phyloP scores from a whole-genome alignment of 2,888 invertebrate species.

The Nephrotoma guestfalica region DNA sequence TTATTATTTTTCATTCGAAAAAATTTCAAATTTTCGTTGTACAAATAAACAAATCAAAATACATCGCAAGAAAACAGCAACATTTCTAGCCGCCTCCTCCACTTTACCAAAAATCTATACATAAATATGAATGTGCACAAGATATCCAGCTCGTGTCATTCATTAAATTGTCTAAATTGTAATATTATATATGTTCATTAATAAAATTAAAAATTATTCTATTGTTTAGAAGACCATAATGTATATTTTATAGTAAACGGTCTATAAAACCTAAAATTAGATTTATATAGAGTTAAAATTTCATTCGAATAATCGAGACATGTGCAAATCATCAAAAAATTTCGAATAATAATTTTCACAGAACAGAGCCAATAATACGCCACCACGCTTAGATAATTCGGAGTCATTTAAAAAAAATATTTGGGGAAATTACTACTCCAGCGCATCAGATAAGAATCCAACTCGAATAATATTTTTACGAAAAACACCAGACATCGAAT shows the following conservation, averaged over 20 bases:
- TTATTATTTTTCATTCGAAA: not conserved
- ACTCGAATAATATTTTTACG: not conserved
- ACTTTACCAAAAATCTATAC: not conserved
- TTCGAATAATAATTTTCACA: not conserved
- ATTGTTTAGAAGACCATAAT: not conserved
- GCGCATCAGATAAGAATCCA: not conserved
- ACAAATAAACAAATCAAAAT: not conserved
- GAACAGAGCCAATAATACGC: not conserved
- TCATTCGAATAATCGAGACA: not conserved
- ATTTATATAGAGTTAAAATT: not conserved
- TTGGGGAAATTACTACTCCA: not conserved
- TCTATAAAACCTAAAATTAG: not conserved
- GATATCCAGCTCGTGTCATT: not conserved
- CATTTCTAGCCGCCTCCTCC: not conserved
- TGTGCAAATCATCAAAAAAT: not conserved
- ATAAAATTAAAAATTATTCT: not conserved
- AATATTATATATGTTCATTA: not conserved
- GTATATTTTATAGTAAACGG: not conserved
- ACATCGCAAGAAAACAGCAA: not conserved
- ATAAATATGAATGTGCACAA: not conserved
- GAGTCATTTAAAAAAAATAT: not conserved
- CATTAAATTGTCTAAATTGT: not conserved
- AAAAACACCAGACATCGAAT: not conserved
- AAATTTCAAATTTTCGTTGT: not conserved
- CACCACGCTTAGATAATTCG: not conserved